These are phyloP conservation scores for Athetis lepigone DNA, from an alignment of 2,888 invertebrate genomes.

Conservation along the genomic window DNA sequence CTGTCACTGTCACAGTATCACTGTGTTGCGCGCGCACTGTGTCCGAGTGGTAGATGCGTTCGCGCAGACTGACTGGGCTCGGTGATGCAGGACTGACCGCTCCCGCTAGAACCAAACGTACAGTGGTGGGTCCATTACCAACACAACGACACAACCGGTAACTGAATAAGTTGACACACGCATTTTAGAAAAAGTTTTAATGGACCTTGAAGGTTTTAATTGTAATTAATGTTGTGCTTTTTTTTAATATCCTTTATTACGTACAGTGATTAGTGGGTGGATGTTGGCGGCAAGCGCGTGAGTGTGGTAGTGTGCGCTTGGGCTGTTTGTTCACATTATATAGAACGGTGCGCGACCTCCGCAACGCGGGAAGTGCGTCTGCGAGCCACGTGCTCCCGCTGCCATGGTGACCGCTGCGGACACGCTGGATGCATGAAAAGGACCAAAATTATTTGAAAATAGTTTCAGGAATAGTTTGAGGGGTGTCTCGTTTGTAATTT, in stretches of 20 bases:
- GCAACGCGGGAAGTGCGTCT: conserved; percentile 78
- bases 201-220: conserved; percentile 73
- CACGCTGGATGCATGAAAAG: conserved; percentile 18
- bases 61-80: conserved; percentile 76
- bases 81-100: conserved; percentile 72
- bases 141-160: conserved; percentile 69
- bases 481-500: not conserved
- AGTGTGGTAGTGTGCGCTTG: conserved; percentile 83
- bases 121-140: conserved; percentile 82
- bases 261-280: conserved; percentile 79
- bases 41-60: conserved; percentile 77
- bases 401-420: conserved; percentile 51
- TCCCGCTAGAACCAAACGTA: conserved; percentile 83
- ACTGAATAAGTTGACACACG: conserved; percentile 68
- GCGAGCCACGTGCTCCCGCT: conserved; percentile 66
- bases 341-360: conserved; percentile 88
- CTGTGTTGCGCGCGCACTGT: conserved; percentile 76
- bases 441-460: not conserved
- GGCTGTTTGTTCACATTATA: conserved; percentile 83
- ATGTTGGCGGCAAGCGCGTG: conserved; percentile 84
- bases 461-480: not conserved
- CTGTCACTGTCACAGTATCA: conserved; percentile 83
- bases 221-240: conserved; percentile 63
- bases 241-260: conserved; percentile 72
- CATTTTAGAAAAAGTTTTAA: conserved; percentile 68